Percentiles rank a stretch among this genome's conserved stretches.
Evolutionary conservation across 2,797 vertebrate genomes (phyloP).

Genomic region (Aeoliscus strigatus): DNA sequence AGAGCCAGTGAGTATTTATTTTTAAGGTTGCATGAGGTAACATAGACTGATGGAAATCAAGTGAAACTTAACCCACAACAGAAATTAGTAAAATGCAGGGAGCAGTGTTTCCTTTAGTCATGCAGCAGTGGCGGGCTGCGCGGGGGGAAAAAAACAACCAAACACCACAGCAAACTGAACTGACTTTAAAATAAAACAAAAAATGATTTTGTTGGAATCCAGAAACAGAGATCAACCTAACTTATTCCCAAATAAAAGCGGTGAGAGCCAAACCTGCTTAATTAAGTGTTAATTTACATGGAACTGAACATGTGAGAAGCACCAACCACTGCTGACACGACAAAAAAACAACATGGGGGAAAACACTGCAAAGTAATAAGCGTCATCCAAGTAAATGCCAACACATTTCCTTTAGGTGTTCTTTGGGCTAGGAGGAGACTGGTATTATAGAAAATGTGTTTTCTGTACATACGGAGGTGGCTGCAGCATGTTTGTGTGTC

Average conservation of each 20-base stretch:
- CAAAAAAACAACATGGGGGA: conserved; percentile 14
- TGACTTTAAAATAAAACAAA: conserved; percentile 21
- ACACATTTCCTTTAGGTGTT: conserved; percentile 51
- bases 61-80: conserved; percentile 48
- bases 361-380: conserved; percentile 52
- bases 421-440: conserved; percentile 63
- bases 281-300: conserved; percentile 34
- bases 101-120: conserved; percentile 49
- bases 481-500: conserved; percentile 56
- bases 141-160: conserved; percentile 40
- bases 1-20: conserved; percentile 15
- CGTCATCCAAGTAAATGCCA: conserved; percentile 52
- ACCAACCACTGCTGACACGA: conserved; percentile 44
- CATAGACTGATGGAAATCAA: conserved; percentile 40
- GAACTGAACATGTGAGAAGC: conserved; percentile 35
- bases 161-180: too few species aligned
- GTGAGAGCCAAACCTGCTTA: conserved; percentile 43
- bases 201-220: too few species aligned
- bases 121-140: conserved; percentile 42
- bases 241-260: conserved; percentile 57
- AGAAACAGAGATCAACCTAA: too few species aligned
- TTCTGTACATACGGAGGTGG: conserved; percentile 53
- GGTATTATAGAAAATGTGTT: conserved; percentile 62
- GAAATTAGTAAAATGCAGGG: conserved; percentile 42
- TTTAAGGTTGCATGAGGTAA: conserved; percentile 35